Percentiles rank a stretch among this genome's conserved stretches.
Conservation (phyloP, 2,113 vertebrate genomes). For the Antennarius striatus region DNA sequence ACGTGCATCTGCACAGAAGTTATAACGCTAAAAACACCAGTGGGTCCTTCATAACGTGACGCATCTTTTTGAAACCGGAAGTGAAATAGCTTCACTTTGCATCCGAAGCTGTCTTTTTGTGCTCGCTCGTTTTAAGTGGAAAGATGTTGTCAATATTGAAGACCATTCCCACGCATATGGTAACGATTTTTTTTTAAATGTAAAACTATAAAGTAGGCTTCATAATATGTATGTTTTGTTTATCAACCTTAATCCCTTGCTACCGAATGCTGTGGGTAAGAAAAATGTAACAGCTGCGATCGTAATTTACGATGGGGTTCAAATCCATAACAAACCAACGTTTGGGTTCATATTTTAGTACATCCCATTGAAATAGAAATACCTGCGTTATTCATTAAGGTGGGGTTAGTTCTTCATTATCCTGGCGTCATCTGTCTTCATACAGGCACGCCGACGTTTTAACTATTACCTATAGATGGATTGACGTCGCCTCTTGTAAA, state of each 20-base stretch:
- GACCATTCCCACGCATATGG: constrained; percentile 81
- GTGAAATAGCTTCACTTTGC: not conserved
- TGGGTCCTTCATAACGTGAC: constrained; percentile 60
- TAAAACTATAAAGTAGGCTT: not conserved
- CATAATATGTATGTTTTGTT: not conserved
- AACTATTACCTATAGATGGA: too few relatives aligned
- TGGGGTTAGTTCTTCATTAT: too few relatives aligned
- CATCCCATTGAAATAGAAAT: too few relatives aligned
- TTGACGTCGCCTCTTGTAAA: too few relatives aligned
- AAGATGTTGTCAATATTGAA: constrained; percentile 79
- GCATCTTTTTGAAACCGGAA: constrained; percentile 70
- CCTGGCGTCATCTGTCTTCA: too few relatives aligned
- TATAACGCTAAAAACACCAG: too few relatives aligned
- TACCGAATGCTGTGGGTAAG: not conserved
- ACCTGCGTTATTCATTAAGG: too few relatives aligned
- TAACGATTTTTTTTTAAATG: constrained; percentile 8
- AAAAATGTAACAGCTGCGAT: constrained; percentile 29
- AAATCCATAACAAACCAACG: not conserved
- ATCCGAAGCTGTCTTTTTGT: not conserved
- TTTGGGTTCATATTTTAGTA: not conserved
- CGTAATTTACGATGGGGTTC: not conserved
- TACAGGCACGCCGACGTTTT: too few relatives aligned
- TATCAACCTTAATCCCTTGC: not conserved
- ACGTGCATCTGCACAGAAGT: too few relatives aligned
- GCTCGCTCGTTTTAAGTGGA: not conserved